Evolutionary conservation across 2,113 vertebrate species (phyloP).

Genomic region (Mus spicilegus): DNA sequence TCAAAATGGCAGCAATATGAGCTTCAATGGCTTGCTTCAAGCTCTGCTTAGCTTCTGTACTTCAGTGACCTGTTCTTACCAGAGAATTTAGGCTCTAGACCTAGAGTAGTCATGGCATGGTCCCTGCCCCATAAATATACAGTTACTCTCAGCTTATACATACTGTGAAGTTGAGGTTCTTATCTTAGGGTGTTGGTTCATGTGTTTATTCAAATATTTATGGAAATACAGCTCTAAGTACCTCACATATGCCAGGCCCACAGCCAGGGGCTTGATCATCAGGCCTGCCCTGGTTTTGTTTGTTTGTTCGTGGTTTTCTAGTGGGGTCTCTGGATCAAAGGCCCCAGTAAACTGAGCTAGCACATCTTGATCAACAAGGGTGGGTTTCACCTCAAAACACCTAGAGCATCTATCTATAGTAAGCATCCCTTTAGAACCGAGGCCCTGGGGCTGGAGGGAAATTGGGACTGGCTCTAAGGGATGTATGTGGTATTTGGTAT

Average conservation of each 20-base stretch:
- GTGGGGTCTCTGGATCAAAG: conserved; percentile 10
- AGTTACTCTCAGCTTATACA: conserved; percentile 62
- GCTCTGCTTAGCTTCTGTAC: neutral
- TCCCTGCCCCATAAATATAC: conserved; percentile 74
- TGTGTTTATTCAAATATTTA: conserved; percentile 80
- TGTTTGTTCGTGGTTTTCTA: neutral
- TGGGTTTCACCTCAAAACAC: neutral
- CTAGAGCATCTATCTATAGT: neutral
- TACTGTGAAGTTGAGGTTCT: conserved; percentile 68
- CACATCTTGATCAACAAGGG: neutral
- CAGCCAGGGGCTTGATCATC: conserved; percentile 18
- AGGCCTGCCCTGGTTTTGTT: neutral
- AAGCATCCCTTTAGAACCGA: conserved; percentile 48
- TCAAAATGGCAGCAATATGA: conserved; percentile 15
- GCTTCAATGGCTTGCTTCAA: neutral
- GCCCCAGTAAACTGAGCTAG: conserved; percentile 17
- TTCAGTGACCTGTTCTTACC: neutral
- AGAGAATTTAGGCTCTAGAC: conserved; percentile 51
- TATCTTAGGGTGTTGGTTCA: conserved; percentile 79
- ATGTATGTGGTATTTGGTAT: neutral
- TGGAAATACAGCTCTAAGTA: conserved; percentile 63
- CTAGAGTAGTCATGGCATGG: conserved; percentile 2
- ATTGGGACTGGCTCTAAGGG: neutral
- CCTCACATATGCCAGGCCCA: conserved; percentile 39
- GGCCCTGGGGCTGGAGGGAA: neutral